Percentiles rank a stretch among this genome's conserved stretches.
These are phyloP conservation scores for Macrocentrus cingulum DNA, from an alignment of 1,140 invertebrate genomes.

Conservation along the genomic window DNA sequence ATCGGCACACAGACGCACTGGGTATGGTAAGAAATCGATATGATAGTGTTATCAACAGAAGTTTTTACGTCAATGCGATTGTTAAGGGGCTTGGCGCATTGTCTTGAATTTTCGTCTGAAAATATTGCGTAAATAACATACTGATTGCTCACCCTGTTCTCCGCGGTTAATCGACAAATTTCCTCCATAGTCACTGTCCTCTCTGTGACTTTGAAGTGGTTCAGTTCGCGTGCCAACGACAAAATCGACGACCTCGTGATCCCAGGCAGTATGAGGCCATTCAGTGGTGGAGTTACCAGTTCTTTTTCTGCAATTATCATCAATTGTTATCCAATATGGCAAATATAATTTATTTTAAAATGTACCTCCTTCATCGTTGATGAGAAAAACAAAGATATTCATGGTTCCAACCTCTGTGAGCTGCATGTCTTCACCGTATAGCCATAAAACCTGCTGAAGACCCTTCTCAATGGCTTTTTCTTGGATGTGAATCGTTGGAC, in stretches of 20 bases:
- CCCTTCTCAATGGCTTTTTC: slow-evolving; percentile 76
- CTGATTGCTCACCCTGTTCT: slow-evolving; percentile 78
- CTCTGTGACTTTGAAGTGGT: slow-evolving; percentile 85
- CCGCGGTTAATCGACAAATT: slow-evolving; percentile 70
- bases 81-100: not conserved
- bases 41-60: slow-evolving; percentile 1
- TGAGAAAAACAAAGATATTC: slow-evolving; percentile 93
- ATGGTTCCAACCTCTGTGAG: slow-evolving; percentile 98
- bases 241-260: slow-evolving; percentile 88
- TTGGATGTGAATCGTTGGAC: slow-evolving; percentile 81
- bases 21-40: not conserved
- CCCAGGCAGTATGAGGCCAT: slow-evolving; percentile 91
- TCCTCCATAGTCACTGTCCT: slow-evolving; percentile 84
- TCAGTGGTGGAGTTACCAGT: slow-evolving; percentile 89
- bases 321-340: slow-evolving; percentile 7
- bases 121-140: not conserved
- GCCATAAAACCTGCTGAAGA: slow-evolving; percentile 95
- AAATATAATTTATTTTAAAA: not conserved
- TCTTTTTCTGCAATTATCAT: slow-evolving; percentile 74
- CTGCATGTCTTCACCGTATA: slow-evolving; percentile 92
- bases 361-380: slow-evolving; percentile 87
- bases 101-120: slow-evolving; percentile 6
- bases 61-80: not conserved
- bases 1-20: not conserved
- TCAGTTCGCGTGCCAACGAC: slow-evolving; percentile 79